phyloP scores from a whole-genome alignment of 53 echinoderm and acorn worm genomes.

The Hippasteria phrygiana region DNA sequence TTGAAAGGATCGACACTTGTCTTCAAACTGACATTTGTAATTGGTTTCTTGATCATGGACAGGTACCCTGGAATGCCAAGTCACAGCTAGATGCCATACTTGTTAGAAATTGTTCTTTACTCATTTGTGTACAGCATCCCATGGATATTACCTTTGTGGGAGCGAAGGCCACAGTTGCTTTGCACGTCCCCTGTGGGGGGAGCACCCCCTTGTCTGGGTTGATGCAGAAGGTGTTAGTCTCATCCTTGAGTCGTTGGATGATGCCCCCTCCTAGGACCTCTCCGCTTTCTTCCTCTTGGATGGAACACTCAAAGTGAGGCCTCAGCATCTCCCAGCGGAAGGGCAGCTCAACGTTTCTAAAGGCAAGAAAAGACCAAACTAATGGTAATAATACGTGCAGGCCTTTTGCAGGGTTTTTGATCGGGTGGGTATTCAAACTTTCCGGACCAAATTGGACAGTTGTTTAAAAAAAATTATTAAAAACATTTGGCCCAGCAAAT shows the following conservation, averaged over 20 bases:
- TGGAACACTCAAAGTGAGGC: constrained; percentile 76
- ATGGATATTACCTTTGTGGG: constrained; percentile 70
- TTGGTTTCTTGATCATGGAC: too few species aligned
- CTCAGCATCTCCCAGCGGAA: constrained; percentile 86
- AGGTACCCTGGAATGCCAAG: too few species aligned
- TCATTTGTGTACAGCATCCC: not conserved
- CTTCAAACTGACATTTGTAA: too few species aligned
- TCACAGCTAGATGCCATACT: too few species aligned
- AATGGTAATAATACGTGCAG: too few species aligned
- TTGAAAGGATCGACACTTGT: too few species aligned
- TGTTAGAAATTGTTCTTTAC: too few species aligned
- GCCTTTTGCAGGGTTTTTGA: too few species aligned
- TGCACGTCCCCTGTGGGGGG: constrained; percentile 69
- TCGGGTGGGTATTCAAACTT: too few species aligned
- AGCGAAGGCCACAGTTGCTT: constrained; percentile 81
- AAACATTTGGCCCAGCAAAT: too few species aligned
- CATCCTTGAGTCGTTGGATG: constrained; percentile 64
- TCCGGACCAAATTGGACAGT: too few species aligned
- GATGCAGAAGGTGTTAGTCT: constrained; percentile 77
- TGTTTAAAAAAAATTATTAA: too few species aligned
- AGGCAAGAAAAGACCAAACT: not conserved
- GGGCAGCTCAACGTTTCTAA: constrained; percentile 88
- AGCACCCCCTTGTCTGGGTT: constrained; percentile 85
- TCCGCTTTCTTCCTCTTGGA: constrained; percentile 47
- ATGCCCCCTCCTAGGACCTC: constrained; percentile 30